A percentile compares a stretch with the other conserved stretches of the same genome.
Conservation (phyloP, 2,888 invertebrate species). For the Auanema sp. region DNA sequence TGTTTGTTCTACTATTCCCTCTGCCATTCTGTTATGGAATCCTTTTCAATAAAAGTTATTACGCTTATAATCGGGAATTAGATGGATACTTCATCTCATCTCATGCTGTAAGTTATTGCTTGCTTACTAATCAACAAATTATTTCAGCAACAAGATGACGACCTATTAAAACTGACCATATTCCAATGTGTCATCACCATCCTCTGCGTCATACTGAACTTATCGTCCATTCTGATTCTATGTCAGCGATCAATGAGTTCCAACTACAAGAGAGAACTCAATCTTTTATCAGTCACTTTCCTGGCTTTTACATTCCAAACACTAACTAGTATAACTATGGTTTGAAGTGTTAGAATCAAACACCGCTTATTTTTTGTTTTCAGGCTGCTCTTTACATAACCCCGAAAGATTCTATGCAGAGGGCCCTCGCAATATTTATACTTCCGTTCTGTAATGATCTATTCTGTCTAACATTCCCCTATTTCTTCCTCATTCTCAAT, state of each 20-base stretch:
- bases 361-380: background rate
- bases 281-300: slow-evolving; percentile 18
- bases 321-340: slow-evolving; percentile 1
- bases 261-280: slow-evolving; percentile 17
- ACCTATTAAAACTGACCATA: slow-evolving; percentile 15
- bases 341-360: background rate
- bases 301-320: background rate
- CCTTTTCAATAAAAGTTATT: slow-evolving; percentile 6
- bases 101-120: slow-evolving; percentile 9
- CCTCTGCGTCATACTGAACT: slow-evolving; percentile 14
- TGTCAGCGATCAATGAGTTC: slow-evolving; percentile 22
- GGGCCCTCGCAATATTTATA: slow-evolving; percentile 3
- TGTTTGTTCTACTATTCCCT: slow-evolving; percentile 16
- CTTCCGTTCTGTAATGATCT: slow-evolving; percentile 17
- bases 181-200: slow-evolving; percentile 19
- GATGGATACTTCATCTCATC: slow-evolving; percentile 13
- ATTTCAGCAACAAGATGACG: background rate
- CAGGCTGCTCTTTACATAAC: slow-evolving; percentile 17
- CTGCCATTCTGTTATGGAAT: slow-evolving; percentile 13
- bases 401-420: slow-evolving; percentile 4
- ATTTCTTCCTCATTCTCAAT: slow-evolving; percentile 18
- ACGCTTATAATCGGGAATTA: slow-evolving; percentile 7
- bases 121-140: background rate
- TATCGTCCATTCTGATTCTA: slow-evolving; percentile 12
- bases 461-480: slow-evolving; percentile 16